Base-by-base conservation (phyloP, 2,113 vertebrate genomes). In the Campylomormyrus numenius region DNA sequence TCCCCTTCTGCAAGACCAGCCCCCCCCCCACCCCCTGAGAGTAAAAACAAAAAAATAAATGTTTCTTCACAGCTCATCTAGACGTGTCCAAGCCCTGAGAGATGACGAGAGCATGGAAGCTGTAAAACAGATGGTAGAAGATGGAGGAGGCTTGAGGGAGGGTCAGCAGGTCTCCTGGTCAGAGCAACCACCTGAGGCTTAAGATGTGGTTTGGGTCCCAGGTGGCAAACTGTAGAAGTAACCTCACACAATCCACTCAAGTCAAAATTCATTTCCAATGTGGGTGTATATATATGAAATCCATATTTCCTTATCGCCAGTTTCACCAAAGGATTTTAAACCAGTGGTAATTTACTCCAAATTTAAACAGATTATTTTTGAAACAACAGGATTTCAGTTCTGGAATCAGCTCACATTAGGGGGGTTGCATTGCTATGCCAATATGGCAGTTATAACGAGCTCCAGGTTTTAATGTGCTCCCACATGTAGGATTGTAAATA, bases 1-100 rank as follows among this genome's bases (percentile, higher is more conserved):
- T 66, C 88, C 88, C 56, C 39, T 85, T 45, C 50, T 89, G 77
- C 39, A 89, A 83, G 85, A 88, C 80, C 87, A 89, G 70, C 90
- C 45, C 86, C 13, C 85, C 27, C 85, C 27, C 58, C 35, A 11
- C 56, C 88, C 88, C 21, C 9, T 11, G n/a, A 58, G 58, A 49
- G 49, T 48, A 74, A 49, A 74, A 74, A 74, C n/a, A 77, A 48
- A 49, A 56, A 53, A 80, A 84, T 50, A 84, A 39, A 56, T 62
- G 35, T 24, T 27, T 87, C 85, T 35, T 87, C 85, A 52, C 49
- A 56, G 50, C 49, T 88, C 56, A 88, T 88, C 53, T 35, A 62
- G 19, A 45, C 39, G 31, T 42, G 15, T 46, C 7, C 9, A 66
- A 88, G 17, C 17, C 52, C 52, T 58, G 31, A 45, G 87, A 88